Base-by-base conservation (phyloP, 2,888 invertebrate species). In the Sminthurides aquaticus region DNA sequence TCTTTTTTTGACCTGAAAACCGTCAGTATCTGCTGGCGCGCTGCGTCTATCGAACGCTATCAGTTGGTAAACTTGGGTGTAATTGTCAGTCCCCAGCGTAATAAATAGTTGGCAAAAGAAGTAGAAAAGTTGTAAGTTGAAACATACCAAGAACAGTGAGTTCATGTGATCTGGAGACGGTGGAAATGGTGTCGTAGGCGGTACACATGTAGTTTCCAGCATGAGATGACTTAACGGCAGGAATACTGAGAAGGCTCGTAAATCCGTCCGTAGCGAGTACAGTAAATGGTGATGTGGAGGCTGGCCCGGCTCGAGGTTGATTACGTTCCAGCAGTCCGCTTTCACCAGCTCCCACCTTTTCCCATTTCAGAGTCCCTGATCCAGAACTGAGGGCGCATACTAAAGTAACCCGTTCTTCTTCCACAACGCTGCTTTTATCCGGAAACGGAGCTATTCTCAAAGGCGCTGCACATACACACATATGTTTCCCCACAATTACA, bases 261-360 rank as follows among this genome's bases (percentile, higher is more conserved):
- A 87, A 88, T 78, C 85, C 84, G 82, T 88, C 88, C 65, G 74
- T 72, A 54, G 71, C 72, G 54, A 71, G 62, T 28, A 72, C 70
- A 43, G 67, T 71, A 67, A 73, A 74, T n/a, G 70, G 76, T 1
- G 57, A 8, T 15, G 25, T 54, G 8, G 29, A 20, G 3, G 18
- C 22, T 8, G 63, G 26, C 22, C 58, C 15, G 43, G 8, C 15
- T 5, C 8, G 15, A 5, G 43, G 43, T 34, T 5, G 15, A 5
- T 11, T 5, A 5, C 43, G 5, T 34, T 34, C 43, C 5, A 11
- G 8, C 5, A 11, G 8, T 34, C 43, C 15, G 43, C 5, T 5
- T 15, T 34, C 43, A 34, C 15, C 49, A 28, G n/a, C 24, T 29
- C 29, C 57, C 22, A n/a, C 25, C 55, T 61, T 57, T 25, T 60